Evolutionary conservation across 2,797 vertebrate species (phyloP).

Genomic region (Myiotriccus ornatus): DNA sequence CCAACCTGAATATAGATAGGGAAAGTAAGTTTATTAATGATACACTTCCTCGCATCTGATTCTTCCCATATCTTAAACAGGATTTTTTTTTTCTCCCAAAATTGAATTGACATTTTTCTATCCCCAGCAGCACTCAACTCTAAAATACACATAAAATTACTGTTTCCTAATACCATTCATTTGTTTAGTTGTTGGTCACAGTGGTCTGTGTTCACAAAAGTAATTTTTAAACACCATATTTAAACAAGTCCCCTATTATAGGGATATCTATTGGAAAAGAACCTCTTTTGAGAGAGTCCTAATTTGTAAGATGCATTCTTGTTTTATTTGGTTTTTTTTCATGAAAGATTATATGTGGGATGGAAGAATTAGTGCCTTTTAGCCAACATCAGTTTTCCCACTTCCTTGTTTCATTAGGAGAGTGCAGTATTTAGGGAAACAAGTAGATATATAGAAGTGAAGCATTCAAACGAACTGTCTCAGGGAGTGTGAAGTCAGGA

Average conservation of each 20-base stretch:
- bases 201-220: fast-evolving
- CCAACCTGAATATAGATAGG: neutral
- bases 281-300: neutral
- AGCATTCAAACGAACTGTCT: neutral
- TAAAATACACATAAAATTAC: neutral
- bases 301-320: neutral
- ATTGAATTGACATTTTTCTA: neutral
- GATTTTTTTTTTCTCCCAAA: neutral
- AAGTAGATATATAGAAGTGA: neutral
- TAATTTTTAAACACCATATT: neutral
- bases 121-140: fast-evolving
- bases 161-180: neutral
- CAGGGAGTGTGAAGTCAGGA: neutral
- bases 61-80: neutral
- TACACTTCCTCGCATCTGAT: neutral
- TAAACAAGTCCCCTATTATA: neutral
- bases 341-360: neutral
- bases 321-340: neutral
- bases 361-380: neutral
- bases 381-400: neutral
- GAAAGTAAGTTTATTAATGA: neutral
- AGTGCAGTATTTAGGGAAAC: neutral
- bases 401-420: fast-evolving
- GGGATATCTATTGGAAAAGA: neutral
- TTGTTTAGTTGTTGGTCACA: neutral